Percentiles rank a stretch among this genome's conserved stretches.
phyloP scores from a whole-genome alignment of 2,113 vertebrate species.

The Carassius auratus region DNA sequence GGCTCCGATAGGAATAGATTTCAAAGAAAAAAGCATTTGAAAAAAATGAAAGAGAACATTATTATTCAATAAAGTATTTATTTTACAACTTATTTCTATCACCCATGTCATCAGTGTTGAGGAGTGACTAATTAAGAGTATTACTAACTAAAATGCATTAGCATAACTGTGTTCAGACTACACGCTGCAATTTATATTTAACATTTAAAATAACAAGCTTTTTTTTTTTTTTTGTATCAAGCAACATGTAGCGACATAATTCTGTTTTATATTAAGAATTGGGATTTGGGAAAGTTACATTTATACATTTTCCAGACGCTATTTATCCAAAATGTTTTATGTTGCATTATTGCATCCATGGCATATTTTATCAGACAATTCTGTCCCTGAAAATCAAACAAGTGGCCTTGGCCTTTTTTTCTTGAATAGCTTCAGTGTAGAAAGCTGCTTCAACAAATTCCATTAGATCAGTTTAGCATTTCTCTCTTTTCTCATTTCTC shows the following conservation, averaged over 20 bases:
- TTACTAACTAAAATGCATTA: too few relatives aligned
- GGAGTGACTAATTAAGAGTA: neutral
- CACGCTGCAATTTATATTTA: neutral
- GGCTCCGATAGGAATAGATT: neutral
- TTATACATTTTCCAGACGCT: too few relatives aligned
- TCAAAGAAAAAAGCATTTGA: neutral
- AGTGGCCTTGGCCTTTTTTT: too few relatives aligned
- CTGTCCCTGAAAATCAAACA: too few relatives aligned
- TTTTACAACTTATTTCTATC: neutral
- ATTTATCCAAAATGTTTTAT: too few relatives aligned
- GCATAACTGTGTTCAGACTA: neutral
- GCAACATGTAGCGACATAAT: neutral
- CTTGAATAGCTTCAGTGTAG: too few relatives aligned
- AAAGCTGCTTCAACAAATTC: neutral
- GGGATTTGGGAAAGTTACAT: too few relatives aligned
- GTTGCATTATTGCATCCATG: too few relatives aligned
- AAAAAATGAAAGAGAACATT: neutral
- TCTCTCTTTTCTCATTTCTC: neutral
- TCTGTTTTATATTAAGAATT: neutral
- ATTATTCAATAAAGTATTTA: neutral
- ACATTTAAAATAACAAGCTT: neutral
- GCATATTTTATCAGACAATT: too few relatives aligned
- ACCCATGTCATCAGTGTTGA: neutral
- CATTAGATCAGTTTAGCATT: neutral
- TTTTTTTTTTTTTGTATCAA: neutral